phyloP scores from a whole-genome alignment of 2,888 invertebrate genomes.

The Biston stratarius region DNA sequence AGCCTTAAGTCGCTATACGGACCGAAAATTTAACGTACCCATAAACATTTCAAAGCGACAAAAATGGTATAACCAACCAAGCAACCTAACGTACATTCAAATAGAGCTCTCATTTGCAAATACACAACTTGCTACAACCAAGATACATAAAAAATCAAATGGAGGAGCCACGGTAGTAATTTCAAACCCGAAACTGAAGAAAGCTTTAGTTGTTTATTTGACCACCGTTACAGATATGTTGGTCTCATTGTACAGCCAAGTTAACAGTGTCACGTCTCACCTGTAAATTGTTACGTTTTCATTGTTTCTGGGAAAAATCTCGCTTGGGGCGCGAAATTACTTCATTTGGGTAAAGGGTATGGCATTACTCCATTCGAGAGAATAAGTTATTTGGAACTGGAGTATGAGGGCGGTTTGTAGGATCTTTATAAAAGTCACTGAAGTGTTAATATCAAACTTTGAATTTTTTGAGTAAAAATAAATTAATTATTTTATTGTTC shows the following conservation, averaged over 20 bases:
- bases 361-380: slow-evolving; percentile 33
- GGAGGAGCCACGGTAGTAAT: background rate
- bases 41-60: slow-evolving; percentile 16
- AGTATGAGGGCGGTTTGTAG: slow-evolving; percentile 4
- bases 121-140: background rate
- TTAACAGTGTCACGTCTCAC: slow-evolving; percentile 32
- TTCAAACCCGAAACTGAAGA: background rate
- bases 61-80: slow-evolving; percentile 12
- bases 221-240: background rate
- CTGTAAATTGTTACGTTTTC: slow-evolving; percentile 37
- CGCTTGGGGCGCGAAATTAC: slow-evolving; percentile 29
- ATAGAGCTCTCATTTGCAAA: slow-evolving; percentile 15
- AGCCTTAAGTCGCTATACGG: background rate
- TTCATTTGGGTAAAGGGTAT: slow-evolving; percentile 39
- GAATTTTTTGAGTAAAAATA: background rate
- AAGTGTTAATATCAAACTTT: background rate
- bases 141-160: background rate
- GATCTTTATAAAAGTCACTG: background rate
- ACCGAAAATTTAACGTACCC: background rate
- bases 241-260: slow-evolving; percentile 5
- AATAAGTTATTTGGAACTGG: slow-evolving; percentile 26
- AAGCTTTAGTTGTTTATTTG: background rate
- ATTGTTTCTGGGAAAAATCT: slow-evolving; percentile 39
- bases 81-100: slow-evolving; percentile 2
- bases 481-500: no score